Evolutionary conservation across 1,140 invertebrate species (phyloP).

Genomic region (Musca domestica): DNA sequence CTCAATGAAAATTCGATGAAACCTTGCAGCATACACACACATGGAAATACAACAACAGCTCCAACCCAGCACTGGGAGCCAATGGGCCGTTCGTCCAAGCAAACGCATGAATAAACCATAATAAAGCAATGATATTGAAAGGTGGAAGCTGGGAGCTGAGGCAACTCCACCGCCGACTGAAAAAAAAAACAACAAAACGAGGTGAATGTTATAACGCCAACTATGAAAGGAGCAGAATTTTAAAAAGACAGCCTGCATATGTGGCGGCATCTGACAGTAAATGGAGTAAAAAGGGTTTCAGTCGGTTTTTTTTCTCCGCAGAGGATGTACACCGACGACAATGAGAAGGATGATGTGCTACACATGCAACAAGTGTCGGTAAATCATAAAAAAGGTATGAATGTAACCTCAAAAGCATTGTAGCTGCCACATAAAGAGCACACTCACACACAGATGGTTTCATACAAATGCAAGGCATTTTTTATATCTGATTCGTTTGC

Average conservation of each 20-base stretch:
- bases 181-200: background rate
- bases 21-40: slow-evolving; percentile 1
- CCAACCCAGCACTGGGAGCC: background rate
- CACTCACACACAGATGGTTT: background rate
- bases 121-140: slow-evolving; percentile 17
- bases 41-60: slow-evolving; percentile 8
- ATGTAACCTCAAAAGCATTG: slow-evolving; percentile 15
- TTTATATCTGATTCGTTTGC: background rate
- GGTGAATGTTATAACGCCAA: slow-evolving; percentile 22
- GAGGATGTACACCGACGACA: too few relatives aligned
- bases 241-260: background rate
- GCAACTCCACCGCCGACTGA: too few relatives aligned
- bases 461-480: too few relatives aligned
- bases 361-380: slow-evolving; percentile 19
- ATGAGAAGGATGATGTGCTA: too few relatives aligned
- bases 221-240: background rate
- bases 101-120: slow-evolving; percentile 17
- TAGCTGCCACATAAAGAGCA: background rate
- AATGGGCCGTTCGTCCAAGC: background rate
- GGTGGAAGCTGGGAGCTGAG: background rate
- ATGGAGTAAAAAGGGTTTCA: slow-evolving; percentile 9
- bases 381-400: slow-evolving; percentile 21
- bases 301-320: too few relatives aligned
- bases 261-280: background rate
- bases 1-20: slow-evolving; percentile 14